A percentile compares a stretch with the other conserved stretches of the same genome.
Evolutionary conservation across 1,140 invertebrate genomes (phyloP).

Genomic region (Anastatus disparis): DNA sequence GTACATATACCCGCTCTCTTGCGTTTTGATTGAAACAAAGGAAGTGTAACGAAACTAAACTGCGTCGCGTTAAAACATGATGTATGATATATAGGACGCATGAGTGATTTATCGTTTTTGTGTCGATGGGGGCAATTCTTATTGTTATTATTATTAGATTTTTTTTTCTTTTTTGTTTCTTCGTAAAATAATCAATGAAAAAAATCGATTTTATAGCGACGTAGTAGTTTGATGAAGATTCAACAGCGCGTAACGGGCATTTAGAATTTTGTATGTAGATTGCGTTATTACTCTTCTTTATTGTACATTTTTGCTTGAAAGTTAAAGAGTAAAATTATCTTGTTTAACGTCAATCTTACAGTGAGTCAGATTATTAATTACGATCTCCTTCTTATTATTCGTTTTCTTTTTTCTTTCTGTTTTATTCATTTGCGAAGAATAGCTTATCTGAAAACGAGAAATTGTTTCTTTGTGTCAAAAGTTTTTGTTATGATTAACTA

Average conservation of each 20-base stretch:
- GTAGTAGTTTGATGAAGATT: too few species aligned
- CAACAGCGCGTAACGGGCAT: too few species aligned
- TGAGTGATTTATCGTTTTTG: slow-evolving; percentile 17
- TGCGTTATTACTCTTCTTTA: too few species aligned
- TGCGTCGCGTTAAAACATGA: slow-evolving; percentile 17
- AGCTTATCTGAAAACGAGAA: slow-evolving; percentile 24
- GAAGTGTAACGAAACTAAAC: slow-evolving; percentile 9
- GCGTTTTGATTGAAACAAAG: slow-evolving; percentile 27
- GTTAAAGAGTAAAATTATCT: slow-evolving; percentile 19
- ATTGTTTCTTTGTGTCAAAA: slow-evolving; percentile 41
- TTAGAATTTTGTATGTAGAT: too few species aligned
- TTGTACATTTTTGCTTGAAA: too few species aligned
- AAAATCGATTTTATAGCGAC: neutral
- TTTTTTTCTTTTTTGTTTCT: too few species aligned
- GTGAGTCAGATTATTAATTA: slow-evolving; percentile 40
- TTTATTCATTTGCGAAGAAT: neutral
- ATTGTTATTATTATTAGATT: too few species aligned
- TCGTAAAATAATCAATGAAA: too few species aligned
- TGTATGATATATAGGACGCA: slow-evolving; percentile 1
- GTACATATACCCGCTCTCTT: too few species aligned
- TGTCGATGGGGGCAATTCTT: neutral
- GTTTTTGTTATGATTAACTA: slow-evolving; percentile 16
- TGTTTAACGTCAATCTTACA: slow-evolving; percentile 8
- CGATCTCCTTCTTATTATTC: slow-evolving; percentile 28
- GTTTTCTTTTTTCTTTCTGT: too few species aligned